These are phyloP conservation scores for Ceratoteleas bidentatus DNA, from an alignment of 1,140 invertebrate species.

Conservation along the genomic window DNA sequence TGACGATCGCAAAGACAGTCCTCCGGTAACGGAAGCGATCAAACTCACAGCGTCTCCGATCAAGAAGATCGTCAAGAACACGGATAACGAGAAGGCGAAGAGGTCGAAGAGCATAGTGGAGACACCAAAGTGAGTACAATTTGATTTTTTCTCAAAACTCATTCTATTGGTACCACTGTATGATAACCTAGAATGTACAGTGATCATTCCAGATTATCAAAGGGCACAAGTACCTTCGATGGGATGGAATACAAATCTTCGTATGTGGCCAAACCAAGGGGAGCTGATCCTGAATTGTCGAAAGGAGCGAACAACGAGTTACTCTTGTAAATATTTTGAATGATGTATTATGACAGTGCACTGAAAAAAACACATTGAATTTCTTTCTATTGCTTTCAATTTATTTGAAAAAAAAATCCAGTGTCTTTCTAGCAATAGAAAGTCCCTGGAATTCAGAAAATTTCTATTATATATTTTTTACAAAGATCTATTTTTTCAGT, in stretches of 20 bases:
- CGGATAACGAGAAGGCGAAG: constrained; percentile 78
- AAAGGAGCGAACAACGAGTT: constrained; percentile 86
- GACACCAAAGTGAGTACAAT: constrained; percentile 80
- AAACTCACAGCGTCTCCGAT: constrained; percentile 77
- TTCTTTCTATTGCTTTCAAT: no score
- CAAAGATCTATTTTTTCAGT: no score
- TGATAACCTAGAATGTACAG: not conserved
- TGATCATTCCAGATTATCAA: constrained; percentile 73
- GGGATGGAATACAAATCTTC: constrained; percentile 81
- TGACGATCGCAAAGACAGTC: constrained; percentile 76
- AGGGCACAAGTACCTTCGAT: constrained; percentile 79
- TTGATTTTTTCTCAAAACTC: not conserved
- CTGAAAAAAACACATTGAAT: no score
- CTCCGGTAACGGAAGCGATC: constrained; percentile 77
- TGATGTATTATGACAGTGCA: no score
- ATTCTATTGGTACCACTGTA: not conserved
- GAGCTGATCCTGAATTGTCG: constrained; percentile 83
- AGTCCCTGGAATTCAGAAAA: not conserved
- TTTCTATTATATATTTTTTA: no score
- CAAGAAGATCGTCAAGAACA: constrained; percentile 77
- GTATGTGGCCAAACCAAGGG: constrained; percentile 82
- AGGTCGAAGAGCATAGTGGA: constrained; percentile 81
- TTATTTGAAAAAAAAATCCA: no score
- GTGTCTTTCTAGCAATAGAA: no score
- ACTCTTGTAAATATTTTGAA: constrained; percentile 85